phyloP scores from a whole-genome alignment of 1,140 invertebrate genomes.

The Heliconius hewitsoni region DNA sequence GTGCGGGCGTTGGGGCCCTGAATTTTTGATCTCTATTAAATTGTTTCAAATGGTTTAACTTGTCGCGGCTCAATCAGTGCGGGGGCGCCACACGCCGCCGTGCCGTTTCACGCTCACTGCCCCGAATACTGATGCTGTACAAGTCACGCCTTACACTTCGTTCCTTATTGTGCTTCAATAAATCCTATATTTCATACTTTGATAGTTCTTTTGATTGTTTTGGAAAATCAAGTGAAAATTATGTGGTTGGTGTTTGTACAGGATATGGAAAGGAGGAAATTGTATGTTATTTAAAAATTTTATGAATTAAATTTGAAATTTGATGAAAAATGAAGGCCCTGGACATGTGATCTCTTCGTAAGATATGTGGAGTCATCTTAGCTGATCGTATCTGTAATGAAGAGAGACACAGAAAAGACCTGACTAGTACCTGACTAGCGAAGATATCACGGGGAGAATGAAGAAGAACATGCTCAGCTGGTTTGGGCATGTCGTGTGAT shows the following conservation, averaged over 20 bases:
- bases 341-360: no score
- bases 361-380: no score
- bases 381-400: no score
- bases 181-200: slow-evolving; percentile 7
- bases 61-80: slow-evolving; percentile 80
- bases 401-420: no score
- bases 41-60: slow-evolving; percentile 82
- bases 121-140: slow-evolving; percentile 62
- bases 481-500: no score
- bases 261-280: no score
- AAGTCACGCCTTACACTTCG: slow-evolving; percentile 35
- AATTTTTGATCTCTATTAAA: slow-evolving; percentile 82
- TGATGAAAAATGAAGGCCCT: no score
- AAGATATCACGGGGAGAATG: no score
- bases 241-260: not conserved
- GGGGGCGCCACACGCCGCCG: slow-evolving; percentile 46
- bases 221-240: not conserved
- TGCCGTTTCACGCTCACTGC: slow-evolving; percentile 56
- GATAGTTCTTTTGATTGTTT: not conserved
- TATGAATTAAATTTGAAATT: no score
- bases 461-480: no score
- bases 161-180: not conserved
- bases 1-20: slow-evolving; percentile 70
- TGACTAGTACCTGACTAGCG: no score
- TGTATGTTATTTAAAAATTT: no score